A percentile compares a stretch with the other conserved stretches of the same genome.
phyloP scores from a whole-genome alignment of 2,888 invertebrate genomes.

The Congeria kusceri region DNA sequence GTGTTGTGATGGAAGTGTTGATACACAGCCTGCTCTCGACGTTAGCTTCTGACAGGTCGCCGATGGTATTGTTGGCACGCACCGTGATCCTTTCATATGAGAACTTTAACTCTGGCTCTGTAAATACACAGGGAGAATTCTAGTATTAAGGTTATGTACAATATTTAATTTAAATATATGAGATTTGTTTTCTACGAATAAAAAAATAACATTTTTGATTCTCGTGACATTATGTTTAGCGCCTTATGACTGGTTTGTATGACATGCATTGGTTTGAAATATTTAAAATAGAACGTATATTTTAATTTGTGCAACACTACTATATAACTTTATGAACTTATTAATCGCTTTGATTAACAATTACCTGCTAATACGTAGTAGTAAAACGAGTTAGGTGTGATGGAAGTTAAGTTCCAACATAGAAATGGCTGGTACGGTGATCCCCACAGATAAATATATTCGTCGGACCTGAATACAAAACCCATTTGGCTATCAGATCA shows the following conservation, averaged over 20 bases:
- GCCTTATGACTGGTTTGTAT: no score
- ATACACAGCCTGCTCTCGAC: slow-evolving; percentile 26
- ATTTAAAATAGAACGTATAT: no score
- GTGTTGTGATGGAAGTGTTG: neutral
- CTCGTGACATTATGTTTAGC: no score
- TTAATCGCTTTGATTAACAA: neutral
- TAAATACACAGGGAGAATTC: neutral
- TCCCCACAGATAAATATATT: slow-evolving; percentile 11
- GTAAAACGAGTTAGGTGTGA: no score
- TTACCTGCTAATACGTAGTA: slow-evolving; percentile 14
- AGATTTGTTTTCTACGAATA: neutral
- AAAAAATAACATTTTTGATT: no score
- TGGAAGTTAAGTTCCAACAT: slow-evolving; percentile 28
- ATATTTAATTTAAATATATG: neutral
- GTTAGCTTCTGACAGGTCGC: slow-evolving; percentile 15
- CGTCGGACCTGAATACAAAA: no score
- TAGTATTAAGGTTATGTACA: neutral
- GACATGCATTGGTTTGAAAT: no score
- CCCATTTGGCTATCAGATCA: no score
- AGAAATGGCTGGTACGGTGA: slow-evolving; percentile 33
- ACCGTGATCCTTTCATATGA: slow-evolving; percentile 31
- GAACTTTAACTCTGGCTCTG: slow-evolving; percentile 25
- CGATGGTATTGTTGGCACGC: slow-evolving; percentile 2
- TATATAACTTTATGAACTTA: no score
- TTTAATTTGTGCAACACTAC: no score